A percentile compares a stretch with the other conserved stretches of the same genome.
Conservation (phyloP, 2,888 invertebrate species). For the Patella caerulea region DNA sequence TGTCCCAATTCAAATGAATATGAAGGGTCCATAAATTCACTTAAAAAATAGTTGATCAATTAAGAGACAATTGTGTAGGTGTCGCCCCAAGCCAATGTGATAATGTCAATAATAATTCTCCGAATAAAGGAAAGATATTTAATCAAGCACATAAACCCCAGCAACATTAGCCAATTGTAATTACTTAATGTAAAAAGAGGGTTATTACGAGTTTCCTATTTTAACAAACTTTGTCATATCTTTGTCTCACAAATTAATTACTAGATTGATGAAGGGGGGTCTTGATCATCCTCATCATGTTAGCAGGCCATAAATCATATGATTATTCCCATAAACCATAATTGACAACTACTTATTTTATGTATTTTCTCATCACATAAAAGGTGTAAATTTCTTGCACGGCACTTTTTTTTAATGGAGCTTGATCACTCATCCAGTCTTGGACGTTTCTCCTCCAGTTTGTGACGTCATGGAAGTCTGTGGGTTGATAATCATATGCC, state of each 20-base stretch:
- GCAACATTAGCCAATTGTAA: not conserved
- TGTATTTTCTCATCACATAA: conserved; percentile 3
- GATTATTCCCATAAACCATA: not conserved
- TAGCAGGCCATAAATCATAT: not conserved
- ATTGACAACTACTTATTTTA: not conserved
- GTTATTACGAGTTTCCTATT: not conserved
- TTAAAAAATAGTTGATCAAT: too few species aligned
- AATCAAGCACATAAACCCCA: not conserved
- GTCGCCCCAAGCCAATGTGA: too few species aligned
- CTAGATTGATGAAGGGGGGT: not conserved
- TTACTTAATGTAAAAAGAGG: not conserved
- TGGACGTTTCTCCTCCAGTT: not conserved
- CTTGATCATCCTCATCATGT: not conserved
- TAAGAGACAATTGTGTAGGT: too few species aligned
- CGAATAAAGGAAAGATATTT: too few species aligned
- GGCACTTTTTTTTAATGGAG: too few species aligned
- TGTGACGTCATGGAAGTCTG: not conserved
- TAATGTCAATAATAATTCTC: too few species aligned
- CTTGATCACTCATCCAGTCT: too few species aligned
- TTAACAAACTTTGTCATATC: not conserved
- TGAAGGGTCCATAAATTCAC: too few species aligned
- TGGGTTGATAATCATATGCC: not conserved
- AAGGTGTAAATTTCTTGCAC: conserved; percentile 1
- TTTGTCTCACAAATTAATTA: conserved; percentile 5
- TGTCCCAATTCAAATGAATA: too few species aligned